Percentiles rank a stretch among this genome's conserved stretches.
Conservation (phyloP, 2,113 vertebrate genomes). For the Papio anubis region DNA sequence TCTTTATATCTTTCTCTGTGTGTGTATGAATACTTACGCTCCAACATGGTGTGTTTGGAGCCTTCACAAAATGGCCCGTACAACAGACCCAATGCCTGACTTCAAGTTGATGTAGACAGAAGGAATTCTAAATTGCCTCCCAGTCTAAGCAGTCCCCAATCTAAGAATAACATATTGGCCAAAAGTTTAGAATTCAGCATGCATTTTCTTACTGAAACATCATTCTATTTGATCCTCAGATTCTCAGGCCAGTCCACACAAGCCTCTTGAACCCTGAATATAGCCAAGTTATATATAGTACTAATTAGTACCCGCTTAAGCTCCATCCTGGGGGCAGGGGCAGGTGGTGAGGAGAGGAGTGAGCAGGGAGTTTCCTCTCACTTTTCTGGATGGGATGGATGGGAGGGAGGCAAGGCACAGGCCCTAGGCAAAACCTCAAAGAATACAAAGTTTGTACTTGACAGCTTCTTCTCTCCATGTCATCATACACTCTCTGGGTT, state of each 20-base stretch:
- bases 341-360: background rate
- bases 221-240: constrained; percentile 26
- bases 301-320: constrained; percentile 24
- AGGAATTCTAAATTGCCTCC: background rate
- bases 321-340: background rate
- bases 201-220: constrained; percentile 29
- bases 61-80: background rate
- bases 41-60: background rate
- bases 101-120: constrained; percentile 35
- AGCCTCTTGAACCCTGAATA: constrained; percentile 18
- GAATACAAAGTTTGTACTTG: background rate
- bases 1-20: background rate
- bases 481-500: background rate
- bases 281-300: constrained; percentile 25
- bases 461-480: background rate
- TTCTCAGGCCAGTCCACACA: constrained; percentile 21
- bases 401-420: background rate
- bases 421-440: constrained; percentile 31
- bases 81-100: background rate
- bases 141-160: background rate
- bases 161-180: background rate
- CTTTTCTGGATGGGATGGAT: background rate
- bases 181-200: background rate
- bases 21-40: background rate
- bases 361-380: background rate